Evolutionary conservation across 2,888 invertebrate genomes (phyloP).

Genomic region (Acleris literana): DNA sequence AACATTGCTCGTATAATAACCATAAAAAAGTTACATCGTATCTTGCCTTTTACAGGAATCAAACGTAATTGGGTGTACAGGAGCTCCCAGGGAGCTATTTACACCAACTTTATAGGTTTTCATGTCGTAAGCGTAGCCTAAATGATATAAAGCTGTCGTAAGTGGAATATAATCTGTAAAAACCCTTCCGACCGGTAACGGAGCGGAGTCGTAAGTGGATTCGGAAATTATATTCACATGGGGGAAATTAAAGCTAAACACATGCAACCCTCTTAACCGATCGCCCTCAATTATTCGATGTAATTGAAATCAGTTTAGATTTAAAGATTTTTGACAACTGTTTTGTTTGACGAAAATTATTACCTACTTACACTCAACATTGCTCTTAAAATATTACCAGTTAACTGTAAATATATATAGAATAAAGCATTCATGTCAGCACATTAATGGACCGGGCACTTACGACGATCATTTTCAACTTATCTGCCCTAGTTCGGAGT

Average conservation of each 20-base stretch:
- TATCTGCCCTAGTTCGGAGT: slow-evolving; percentile 30
- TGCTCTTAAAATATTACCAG: too few species aligned
- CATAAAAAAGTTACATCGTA: too few species aligned
- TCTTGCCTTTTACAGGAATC: too few species aligned
- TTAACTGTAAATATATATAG: too few species aligned
- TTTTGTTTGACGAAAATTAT: background rate
- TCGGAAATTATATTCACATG: slow-evolving; percentile 28
- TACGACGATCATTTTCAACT: slow-evolving; percentile 23
- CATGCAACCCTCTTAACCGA: slow-evolving; percentile 9
- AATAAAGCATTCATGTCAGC: background rate
- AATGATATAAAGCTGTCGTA: slow-evolving; percentile 26
- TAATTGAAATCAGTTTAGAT: background rate
- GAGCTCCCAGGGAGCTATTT: slow-evolving; percentile 18
- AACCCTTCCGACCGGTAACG: slow-evolving; percentile 4
- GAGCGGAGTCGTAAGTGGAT: slow-evolving; percentile 10
- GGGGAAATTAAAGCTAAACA: slow-evolving; percentile 29
- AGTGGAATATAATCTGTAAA: slow-evolving; percentile 26
- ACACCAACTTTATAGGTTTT: slow-evolving; percentile 23
- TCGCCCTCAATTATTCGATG: slow-evolving; percentile 1
- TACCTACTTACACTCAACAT: background rate
- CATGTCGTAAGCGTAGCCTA: slow-evolving; percentile 17
- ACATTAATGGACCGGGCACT: slow-evolving; percentile 5
- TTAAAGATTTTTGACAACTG: background rate
- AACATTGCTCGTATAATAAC: too few species aligned
- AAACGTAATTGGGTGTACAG: slow-evolving; percentile 20